These are phyloP conservation scores for Tenualosa ilisha DNA, from an alignment of 2,797 vertebrate species.

Conservation along the genomic window DNA sequence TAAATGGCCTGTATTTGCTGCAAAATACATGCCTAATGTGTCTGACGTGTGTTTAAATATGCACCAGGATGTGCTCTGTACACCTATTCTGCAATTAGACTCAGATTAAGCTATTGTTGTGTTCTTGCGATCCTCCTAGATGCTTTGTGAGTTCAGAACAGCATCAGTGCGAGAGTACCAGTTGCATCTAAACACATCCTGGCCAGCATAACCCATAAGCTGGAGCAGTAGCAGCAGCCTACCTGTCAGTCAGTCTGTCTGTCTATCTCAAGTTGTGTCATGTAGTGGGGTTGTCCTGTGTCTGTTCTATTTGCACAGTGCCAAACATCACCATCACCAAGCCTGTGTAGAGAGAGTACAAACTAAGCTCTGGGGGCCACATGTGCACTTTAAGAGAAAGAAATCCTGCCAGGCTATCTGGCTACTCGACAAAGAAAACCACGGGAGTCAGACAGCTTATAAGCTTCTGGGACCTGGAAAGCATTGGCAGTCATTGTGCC, in stretches of 20 bases:
- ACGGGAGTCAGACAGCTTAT: neutral
- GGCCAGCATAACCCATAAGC: neutral
- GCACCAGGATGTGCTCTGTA: neutral
- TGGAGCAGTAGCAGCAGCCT: neutral
- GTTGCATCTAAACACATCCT: neutral
- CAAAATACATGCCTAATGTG: conserved; percentile 5
- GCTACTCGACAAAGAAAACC: neutral
- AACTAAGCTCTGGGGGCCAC: neutral
- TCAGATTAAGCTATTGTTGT: neutral
- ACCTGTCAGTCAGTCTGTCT: too few relatives aligned
- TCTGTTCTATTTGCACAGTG: neutral
- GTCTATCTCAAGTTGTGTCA: neutral
- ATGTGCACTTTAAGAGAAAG: neutral
- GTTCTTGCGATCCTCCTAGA: neutral
- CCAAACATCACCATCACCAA: neutral
- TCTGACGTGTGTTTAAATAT: neutral
- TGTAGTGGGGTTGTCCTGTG: neutral
- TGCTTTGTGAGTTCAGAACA: neutral
- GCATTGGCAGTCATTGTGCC: neutral
- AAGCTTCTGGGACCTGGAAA: neutral
- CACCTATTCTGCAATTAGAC: neutral
- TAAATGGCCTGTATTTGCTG: neutral
- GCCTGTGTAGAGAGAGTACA: neutral
- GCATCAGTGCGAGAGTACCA: neutral
- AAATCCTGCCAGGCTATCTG: neutral